Conservation (phyloP, 2,797 vertebrate genomes). For the Syncerus caffer region DNA sequence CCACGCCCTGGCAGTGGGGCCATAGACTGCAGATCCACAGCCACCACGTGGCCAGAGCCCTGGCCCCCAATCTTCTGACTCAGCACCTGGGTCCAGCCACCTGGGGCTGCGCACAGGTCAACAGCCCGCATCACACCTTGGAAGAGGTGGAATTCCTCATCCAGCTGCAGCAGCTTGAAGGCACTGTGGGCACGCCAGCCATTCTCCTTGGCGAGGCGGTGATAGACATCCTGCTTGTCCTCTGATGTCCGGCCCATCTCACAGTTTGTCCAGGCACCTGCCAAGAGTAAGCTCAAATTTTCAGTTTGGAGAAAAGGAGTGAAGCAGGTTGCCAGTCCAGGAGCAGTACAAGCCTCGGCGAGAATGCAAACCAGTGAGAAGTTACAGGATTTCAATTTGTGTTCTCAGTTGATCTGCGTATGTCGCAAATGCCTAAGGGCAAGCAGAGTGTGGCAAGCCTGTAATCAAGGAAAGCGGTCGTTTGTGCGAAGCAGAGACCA, state of each 20-base stretch:
- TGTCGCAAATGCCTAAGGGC: background rate
- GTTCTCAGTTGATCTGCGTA: background rate
- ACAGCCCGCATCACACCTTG: slow-evolving; percentile 89
- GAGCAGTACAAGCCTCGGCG: background rate
- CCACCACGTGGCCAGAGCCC: slow-evolving; percentile 85
- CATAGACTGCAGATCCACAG: slow-evolving; percentile 84
- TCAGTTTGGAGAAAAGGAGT: background rate
- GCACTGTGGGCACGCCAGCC: slow-evolving; percentile 92
- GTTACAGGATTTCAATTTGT: background rate
- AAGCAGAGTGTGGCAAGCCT: background rate
- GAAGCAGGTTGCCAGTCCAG: background rate
- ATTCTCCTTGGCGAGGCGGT: slow-evolving; percentile 92
- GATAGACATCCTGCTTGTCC: slow-evolving; percentile 94
- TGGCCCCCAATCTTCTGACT: slow-evolving; percentile 88
- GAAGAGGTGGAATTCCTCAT: slow-evolving; percentile 91
- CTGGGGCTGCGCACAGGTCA: slow-evolving; percentile 92
- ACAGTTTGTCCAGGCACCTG: slow-evolving; percentile 6
- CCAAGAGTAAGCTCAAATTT: slow-evolving; percentile 55
- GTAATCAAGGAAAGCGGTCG: background rate
- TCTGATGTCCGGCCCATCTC: slow-evolving; percentile 93
- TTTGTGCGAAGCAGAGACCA: fast-evolving
- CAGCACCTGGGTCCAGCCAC: slow-evolving; percentile 94
- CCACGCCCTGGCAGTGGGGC: slow-evolving; percentile 91
- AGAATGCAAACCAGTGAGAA: background rate
- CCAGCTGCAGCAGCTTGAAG: slow-evolving; percentile 93